phyloP scores from a whole-genome alignment of 1,140 invertebrate species.

The Brachionus rubens region DNA sequence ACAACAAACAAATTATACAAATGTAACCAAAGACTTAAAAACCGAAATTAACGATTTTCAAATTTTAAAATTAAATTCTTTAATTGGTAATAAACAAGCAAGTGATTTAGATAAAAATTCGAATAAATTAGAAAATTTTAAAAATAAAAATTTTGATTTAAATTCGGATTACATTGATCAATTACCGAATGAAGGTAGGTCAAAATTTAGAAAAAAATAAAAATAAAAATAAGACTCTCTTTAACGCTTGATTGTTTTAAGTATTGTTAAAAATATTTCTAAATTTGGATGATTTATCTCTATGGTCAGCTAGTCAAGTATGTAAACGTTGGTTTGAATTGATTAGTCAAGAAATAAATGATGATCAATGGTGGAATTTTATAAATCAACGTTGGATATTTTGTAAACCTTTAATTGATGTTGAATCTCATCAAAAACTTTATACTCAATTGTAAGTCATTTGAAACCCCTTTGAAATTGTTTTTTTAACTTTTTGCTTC shows the following conservation, averaged over 20 bases:
- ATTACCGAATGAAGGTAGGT: constrained; percentile 20
- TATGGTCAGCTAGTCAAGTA: constrained; percentile 79
- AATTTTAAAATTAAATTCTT: constrained; percentile 45
- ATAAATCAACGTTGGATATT: constrained; percentile 75
- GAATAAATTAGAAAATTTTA: constrained; percentile 46
- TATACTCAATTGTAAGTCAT: constrained; percentile 65
- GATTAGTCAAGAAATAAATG: constrained; percentile 70
- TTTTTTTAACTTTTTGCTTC: constrained; percentile 14
- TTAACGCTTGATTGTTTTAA: constrained; percentile 59
- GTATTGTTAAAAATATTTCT: constrained; percentile 81
- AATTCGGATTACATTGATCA: background rate
- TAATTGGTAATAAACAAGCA: background rate
- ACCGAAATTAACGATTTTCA: constrained; percentile 48
- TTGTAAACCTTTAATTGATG: constrained; percentile 68
- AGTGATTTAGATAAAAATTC: constrained; percentile 62
- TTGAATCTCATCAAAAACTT: constrained; percentile 74
- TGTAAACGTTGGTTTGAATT: constrained; percentile 78
- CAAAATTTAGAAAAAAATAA: background rate
- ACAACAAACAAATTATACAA: background rate
- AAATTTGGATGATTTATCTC: constrained; percentile 82
- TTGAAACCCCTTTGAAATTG: constrained; percentile 24
- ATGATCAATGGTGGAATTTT: constrained; percentile 73
- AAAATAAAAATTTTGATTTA: background rate
- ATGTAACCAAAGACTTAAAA: background rate
- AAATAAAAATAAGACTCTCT: background rate